phyloP scores from a whole-genome alignment of 2,888 invertebrate species.

The Gymnoscelis rufifasciata region DNA sequence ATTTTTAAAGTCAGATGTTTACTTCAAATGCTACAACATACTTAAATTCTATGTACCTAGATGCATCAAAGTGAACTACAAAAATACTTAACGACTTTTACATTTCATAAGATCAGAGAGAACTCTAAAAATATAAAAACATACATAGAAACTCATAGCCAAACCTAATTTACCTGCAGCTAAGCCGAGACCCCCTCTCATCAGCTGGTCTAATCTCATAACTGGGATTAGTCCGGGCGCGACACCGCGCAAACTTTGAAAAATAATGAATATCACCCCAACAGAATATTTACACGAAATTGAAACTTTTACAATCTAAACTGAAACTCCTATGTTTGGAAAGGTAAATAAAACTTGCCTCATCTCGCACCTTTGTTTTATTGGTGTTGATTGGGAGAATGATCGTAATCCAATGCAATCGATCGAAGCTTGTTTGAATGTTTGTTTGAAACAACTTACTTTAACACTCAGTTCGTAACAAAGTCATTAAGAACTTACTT shows the following conservation, averaged over 20 bases:
- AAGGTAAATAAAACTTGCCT: too few relatives aligned
- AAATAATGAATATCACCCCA: conserved; percentile 22
- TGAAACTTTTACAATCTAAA: conserved; percentile 14
- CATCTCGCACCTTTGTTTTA: too few relatives aligned
- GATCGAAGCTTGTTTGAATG: too few relatives aligned
- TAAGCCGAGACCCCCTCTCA: conserved; percentile 6
- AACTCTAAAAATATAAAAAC: too few relatives aligned
- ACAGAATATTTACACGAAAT: conserved; percentile 15
- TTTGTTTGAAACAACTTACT: neutral
- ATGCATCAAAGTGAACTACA: too few relatives aligned
- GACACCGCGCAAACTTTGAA: conserved; percentile 16
- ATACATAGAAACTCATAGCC: neutral
- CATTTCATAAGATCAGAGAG: too few relatives aligned
- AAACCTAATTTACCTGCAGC: conserved; percentile 13
- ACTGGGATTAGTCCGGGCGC: conserved; percentile 9
- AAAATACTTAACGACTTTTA: neutral
- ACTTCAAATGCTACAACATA: too few relatives aligned
- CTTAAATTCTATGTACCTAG: too few relatives aligned
- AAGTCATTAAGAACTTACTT: too few relatives aligned
- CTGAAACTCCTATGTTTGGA: neutral
- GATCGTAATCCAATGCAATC: too few relatives aligned
- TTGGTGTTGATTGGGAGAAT: too few relatives aligned
- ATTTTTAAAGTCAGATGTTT: too few relatives aligned
- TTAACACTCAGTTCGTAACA: neutral
- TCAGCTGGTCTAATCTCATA: conserved; percentile 19